Percentiles rank a stretch among this genome's conserved stretches.
These are phyloP conservation scores for Helicoverpa assulta DNA, from an alignment of 2,888 invertebrate genomes.

Conservation along the genomic window DNA sequence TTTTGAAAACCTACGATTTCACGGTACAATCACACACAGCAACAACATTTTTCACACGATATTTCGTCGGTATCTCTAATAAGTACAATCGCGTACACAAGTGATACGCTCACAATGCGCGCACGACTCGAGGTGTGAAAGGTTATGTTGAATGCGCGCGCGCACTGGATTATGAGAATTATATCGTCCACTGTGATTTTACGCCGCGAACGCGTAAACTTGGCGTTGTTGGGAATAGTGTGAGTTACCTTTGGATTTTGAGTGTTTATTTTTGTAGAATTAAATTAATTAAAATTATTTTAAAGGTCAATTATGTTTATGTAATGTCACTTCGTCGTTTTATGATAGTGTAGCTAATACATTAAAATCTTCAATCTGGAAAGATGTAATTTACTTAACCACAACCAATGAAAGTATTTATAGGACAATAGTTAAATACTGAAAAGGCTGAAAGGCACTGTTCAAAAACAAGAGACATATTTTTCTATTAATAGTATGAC, in stretches of 20 bases:
- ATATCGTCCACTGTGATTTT: conserved; percentile 83
- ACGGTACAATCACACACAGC: conserved; percentile 44
- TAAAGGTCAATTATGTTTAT: too few species aligned
- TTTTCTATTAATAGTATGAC: too few species aligned
- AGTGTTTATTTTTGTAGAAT: too few species aligned
- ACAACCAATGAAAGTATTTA: too few species aligned
- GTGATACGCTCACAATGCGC: conserved; percentile 63
- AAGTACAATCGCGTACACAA: conserved; percentile 65
- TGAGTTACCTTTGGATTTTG: conserved; percentile 67
- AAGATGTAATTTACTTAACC: too few species aligned
- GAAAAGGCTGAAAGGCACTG: too few species aligned
- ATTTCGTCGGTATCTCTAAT: conserved; percentile 49
- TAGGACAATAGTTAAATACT: too few species aligned
- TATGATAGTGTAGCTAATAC: too few species aligned
- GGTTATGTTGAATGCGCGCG: conserved; percentile 82
- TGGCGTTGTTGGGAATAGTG: conserved; percentile 56
- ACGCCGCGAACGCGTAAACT: conserved; percentile 72
- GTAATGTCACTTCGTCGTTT: too few species aligned
- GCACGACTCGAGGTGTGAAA: conserved; percentile 82
- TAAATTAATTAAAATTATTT: too few species aligned
- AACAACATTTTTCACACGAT: conserved; percentile 59
- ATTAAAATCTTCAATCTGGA: too few species aligned
- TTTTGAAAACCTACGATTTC: not conserved
- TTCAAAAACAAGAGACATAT: too few species aligned
- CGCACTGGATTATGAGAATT: conserved; percentile 84